phyloP scores from a whole-genome alignment of 2,888 invertebrate species.

The Hermaeophaga mercurialis region DNA sequence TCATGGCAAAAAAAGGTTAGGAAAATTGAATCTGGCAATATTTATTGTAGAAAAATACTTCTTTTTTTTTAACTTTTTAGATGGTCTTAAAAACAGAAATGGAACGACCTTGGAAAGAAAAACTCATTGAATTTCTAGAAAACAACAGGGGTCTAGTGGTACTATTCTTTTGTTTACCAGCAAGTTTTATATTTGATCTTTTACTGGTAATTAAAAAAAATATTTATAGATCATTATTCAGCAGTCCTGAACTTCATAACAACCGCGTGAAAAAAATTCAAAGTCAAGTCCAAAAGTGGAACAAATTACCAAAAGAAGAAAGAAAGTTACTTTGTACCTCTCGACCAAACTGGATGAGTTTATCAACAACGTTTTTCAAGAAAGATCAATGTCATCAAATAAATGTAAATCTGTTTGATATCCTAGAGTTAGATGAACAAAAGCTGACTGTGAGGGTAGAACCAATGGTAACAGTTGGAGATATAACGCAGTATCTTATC shows the following conservation, averaged over 20 bases:
- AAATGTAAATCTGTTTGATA: constrained; percentile 67
- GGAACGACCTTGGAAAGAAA: constrained; percentile 42
- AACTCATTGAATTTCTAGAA: constrained; percentile 62
- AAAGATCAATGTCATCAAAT: constrained; percentile 69
- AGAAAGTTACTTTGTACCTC: constrained; percentile 68
- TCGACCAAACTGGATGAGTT: constrained; percentile 71
- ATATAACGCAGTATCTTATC: constrained; percentile 67
- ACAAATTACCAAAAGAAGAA: constrained; percentile 56
- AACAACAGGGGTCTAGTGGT: constrained; percentile 68
- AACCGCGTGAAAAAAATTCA: constrained; percentile 60
- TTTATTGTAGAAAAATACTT: too few species aligned
- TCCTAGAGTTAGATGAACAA: constrained; percentile 64
- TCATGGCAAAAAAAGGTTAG: too few species aligned
- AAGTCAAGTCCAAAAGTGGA: constrained; percentile 62
- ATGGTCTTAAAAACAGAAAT: constrained; percentile 19
- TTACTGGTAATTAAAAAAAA: constrained; percentile 56
- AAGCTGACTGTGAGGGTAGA: constrained; percentile 67
- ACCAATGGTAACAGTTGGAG: constrained; percentile 71
- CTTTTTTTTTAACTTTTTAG: constrained; percentile 24
- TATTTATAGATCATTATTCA: constrained; percentile 53
- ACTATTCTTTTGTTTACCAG: constrained; percentile 68
- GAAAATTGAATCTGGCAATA: too few species aligned
- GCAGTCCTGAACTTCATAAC: constrained; percentile 58
- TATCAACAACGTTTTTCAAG: constrained; percentile 70
- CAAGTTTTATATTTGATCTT: constrained; percentile 66